Evolutionary conservation across 1,140 invertebrate species (phyloP).

Genomic region (Bombus waltoni): DNA sequence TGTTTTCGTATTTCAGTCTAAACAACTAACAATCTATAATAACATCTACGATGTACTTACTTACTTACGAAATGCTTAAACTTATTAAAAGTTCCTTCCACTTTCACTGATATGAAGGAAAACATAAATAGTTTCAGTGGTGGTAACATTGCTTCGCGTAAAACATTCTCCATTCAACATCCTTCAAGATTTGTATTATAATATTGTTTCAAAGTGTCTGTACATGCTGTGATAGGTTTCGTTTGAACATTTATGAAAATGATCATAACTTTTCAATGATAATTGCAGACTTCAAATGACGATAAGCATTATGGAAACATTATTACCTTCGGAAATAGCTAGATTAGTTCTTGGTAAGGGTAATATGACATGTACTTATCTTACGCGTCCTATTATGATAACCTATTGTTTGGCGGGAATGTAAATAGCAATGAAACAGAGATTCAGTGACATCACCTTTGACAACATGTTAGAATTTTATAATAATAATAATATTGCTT

Average conservation of each 20-base stretch:
- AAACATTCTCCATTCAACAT: not conserved
- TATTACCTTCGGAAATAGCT: conserved; percentile 81
- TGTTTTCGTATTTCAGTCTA: not conserved
- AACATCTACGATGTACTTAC: not conserved
- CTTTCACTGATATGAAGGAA: not conserved
- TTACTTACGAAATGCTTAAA: not conserved
- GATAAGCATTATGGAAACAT: conserved; percentile 73
- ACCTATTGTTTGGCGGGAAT: conserved; percentile 63
- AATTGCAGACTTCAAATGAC: not conserved
- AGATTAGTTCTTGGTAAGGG: conserved; percentile 79
- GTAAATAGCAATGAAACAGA: conserved; percentile 5
- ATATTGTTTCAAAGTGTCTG: not conserved
- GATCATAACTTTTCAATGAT: not conserved
- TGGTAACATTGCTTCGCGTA: conserved; percentile 10
- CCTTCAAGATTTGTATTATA: conserved; percentile 1
- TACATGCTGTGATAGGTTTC: not conserved
- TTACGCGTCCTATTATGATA: conserved; percentile 42
- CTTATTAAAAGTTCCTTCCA: not conserved
- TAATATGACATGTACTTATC: not conserved
- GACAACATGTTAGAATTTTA: not conserved
- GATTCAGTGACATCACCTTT: not conserved
- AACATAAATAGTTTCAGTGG: not conserved
- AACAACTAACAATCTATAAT: not conserved
- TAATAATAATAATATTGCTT: not conserved
- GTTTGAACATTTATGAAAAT: not conserved